Evolutionary conservation across 92 coral and sea anemone genomes (phyloP).

Genomic region (Palythoa caribaeorum): DNA sequence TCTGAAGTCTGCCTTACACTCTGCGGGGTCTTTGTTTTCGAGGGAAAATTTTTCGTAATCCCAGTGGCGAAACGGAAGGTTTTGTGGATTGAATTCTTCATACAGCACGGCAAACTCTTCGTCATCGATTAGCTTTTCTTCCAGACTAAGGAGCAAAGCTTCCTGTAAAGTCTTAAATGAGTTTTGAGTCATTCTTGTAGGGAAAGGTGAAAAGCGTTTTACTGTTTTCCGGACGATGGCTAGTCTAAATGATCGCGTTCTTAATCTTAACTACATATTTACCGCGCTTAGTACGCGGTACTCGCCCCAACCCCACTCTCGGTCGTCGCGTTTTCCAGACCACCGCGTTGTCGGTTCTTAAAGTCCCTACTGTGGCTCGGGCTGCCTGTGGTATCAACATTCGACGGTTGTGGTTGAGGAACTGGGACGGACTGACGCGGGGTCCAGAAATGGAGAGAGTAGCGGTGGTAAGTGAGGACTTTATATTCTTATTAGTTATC

Average conservation of each 20-base stretch:
- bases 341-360: neutral
- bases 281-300: constrained; percentile 58
- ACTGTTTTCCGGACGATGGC: neutral
- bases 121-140: constrained; percentile 58
- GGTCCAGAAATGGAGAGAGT: no score
- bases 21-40: constrained; percentile 49
- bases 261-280: constrained; percentile 46
- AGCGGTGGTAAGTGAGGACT: no score
- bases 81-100: constrained; percentile 51
- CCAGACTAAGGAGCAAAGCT: constrained; percentile 47
- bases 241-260: constrained; percentile 18
- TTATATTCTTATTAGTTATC: no score
- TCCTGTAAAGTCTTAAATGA: constrained; percentile 56
- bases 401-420: no score
- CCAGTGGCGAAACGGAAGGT: constrained; percentile 47
- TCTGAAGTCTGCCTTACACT: constrained; percentile 58
- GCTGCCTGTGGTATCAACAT: neutral
- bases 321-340: neutral
- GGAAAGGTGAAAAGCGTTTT: neutral
- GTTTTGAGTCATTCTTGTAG: neutral
- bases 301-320: constrained; percentile 38
- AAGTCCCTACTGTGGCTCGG: neutral
- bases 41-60: constrained; percentile 44
- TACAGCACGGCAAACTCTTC: constrained; percentile 54
- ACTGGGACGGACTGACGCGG: no score